Evolutionary conservation across 2,113 vertebrate species (phyloP).

Genomic region (Bufo bufo): DNA sequence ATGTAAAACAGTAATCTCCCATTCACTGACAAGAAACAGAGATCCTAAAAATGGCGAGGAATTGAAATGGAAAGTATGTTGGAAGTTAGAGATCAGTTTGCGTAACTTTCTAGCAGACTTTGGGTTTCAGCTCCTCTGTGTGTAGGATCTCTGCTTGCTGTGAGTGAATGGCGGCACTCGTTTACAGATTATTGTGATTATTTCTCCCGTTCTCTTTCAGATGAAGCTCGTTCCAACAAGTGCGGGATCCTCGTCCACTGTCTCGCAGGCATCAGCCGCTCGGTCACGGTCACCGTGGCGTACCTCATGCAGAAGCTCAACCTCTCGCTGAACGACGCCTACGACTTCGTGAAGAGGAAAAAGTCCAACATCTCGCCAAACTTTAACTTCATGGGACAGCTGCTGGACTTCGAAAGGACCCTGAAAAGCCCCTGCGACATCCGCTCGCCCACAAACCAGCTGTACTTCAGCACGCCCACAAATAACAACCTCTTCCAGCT

Average conservation of each 20-base stretch:
- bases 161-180: too few species aligned
- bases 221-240: slow-evolving; percentile 96
- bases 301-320: slow-evolving; percentile 99
- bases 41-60: too few species aligned
- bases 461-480: slow-evolving; percentile 97
- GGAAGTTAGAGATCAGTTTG: too few species aligned
- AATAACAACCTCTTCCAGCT: slow-evolving; percentile 97
- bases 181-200: background rate
- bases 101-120: too few species aligned
- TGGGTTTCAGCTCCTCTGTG: too few species aligned
- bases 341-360: slow-evolving; percentile 98
- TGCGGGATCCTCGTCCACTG: slow-evolving; percentile 98
- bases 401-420: slow-evolving; percentile 98
- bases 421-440: slow-evolving; percentile 96
- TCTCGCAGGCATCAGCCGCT: slow-evolving; percentile 96
- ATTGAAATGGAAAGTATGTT: too few species aligned
- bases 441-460: slow-evolving; percentile 85
- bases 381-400: slow-evolving; percentile 99
- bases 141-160: too few species aligned
- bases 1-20: too few species aligned
- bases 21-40: too few species aligned
- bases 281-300: slow-evolving; percentile 96
- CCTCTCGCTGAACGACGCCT: slow-evolving; percentile 96
- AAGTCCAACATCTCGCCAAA: slow-evolving; percentile 99
- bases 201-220: slow-evolving; percentile 74